Evolutionary conservation across 92 coral and sea anemone genomes (phyloP).

Genomic region (Phymanthus crucifer): DNA sequence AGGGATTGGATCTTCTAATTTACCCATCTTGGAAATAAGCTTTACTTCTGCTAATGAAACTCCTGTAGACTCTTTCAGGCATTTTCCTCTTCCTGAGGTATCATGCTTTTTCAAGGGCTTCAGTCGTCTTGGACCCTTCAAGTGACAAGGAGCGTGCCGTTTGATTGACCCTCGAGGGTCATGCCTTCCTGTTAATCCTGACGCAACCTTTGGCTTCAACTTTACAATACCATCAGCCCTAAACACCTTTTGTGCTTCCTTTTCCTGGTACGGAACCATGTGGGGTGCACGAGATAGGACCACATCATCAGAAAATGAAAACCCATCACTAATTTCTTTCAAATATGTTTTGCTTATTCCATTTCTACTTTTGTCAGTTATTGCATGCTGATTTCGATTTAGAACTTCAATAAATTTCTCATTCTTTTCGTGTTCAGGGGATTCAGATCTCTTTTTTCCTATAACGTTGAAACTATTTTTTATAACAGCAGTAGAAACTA

Average conservation of each 20-base stretch:
- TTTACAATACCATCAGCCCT: constrained; percentile 52
- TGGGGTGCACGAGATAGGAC: constrained; percentile 84
- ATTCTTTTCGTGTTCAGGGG: constrained; percentile 34
- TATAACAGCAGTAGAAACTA: constrained; percentile 35
- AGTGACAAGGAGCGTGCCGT: constrained; percentile 70
- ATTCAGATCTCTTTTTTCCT: constrained; percentile 16
- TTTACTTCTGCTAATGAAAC: constrained; percentile 29
- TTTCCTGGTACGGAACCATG: constrained; percentile 70
- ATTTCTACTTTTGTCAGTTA: constrained; percentile 60
- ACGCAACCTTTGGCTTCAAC: constrained; percentile 14
- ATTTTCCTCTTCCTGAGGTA: constrained; percentile 33
- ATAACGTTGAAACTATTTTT: constrained; percentile 7
- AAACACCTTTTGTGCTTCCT: constrained; percentile 53
- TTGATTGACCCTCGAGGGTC: constrained; percentile 64
- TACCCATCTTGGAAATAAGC: constrained; percentile 18
- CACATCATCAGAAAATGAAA: constrained; percentile 79
- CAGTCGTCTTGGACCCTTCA: constrained; percentile 65
- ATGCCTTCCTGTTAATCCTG: constrained; percentile 70
- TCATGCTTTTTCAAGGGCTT: constrained; percentile 55
- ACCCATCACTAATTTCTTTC: constrained; percentile 69
- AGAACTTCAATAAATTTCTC: constrained; percentile 59
- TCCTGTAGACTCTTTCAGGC: constrained; percentile 19
- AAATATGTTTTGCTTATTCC: constrained; percentile 59
- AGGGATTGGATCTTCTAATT: constrained; percentile 28
- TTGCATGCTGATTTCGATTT: constrained; percentile 60